Evolutionary conservation across 2,888 invertebrate genomes (phyloP).

Genomic region (Drosophila bunnanda): DNA sequence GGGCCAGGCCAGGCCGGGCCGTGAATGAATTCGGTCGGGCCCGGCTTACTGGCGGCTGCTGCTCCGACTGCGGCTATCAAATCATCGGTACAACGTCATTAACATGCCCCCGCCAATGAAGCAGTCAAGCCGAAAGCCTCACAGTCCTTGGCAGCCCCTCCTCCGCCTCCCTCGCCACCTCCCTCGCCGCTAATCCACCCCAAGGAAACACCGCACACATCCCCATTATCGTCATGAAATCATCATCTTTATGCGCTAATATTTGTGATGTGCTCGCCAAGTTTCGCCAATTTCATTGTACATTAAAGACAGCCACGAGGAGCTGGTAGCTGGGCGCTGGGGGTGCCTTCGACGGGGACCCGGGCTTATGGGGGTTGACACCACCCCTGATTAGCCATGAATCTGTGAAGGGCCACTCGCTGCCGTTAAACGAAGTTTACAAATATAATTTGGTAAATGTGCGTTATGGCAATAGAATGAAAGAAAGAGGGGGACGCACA

Average conservation of each 20-base stretch:
- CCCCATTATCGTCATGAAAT: constrained; percentile 73
- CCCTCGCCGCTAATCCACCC: constrained; percentile 11
- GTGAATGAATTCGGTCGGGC: constrained; percentile 68
- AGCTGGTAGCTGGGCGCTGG: no score
- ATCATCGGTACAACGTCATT: constrained; percentile 64
- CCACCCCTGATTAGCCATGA: constrained; percentile 16
- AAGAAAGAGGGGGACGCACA: constrained; percentile 45
- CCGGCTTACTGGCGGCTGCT: constrained; percentile 70
- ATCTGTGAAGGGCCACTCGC: constrained; percentile 41
- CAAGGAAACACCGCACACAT: constrained; percentile 36
- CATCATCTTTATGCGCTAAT: constrained; percentile 79
- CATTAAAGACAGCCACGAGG: constrained; percentile 63
- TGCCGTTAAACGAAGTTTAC: constrained; percentile 65
- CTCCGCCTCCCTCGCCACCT: not conserved
- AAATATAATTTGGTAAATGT: constrained; percentile 78
- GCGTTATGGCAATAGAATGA: constrained; percentile 75
- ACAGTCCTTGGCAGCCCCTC: constrained; percentile 13
- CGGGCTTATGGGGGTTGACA: constrained; percentile 1
- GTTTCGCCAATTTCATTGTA: constrained; percentile 74
- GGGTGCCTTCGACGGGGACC: not conserved
- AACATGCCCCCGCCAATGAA: constrained; percentile 57
- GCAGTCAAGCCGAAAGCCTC: constrained; percentile 46
- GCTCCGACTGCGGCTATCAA: constrained; percentile 60
- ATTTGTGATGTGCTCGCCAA: constrained; percentile 77
- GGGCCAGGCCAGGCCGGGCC: constrained; percentile 33